These are phyloP conservation scores for Scomber japonicus DNA, from an alignment of 2,113 vertebrate genomes.

Conservation along the genomic window DNA sequence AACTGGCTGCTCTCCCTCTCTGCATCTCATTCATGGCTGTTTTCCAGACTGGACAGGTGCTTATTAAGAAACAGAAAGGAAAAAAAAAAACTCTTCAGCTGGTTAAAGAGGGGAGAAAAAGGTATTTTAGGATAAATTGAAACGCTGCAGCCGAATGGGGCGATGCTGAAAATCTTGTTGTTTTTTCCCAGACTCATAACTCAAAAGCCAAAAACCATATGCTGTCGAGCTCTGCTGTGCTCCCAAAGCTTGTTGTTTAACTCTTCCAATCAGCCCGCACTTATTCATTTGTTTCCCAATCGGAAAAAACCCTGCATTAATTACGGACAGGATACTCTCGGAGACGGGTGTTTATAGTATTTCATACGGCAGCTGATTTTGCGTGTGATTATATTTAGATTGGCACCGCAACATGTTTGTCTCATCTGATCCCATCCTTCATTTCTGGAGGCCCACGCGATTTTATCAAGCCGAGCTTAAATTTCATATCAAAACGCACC, in stretches of 20 bases:
- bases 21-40: slow-evolving; percentile 49
- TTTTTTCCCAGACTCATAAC: slow-evolving; percentile 51
- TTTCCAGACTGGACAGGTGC: slow-evolving; percentile 66
- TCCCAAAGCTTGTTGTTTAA: slow-evolving; percentile 53
- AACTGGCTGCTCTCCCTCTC: slow-evolving; percentile 19
- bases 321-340: slow-evolving; percentile 48
- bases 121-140: slow-evolving; percentile 45
- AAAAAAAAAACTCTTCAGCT: slow-evolving; percentile 39
- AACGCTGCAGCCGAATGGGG: slow-evolving; percentile 30
- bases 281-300: slow-evolving; percentile 48
- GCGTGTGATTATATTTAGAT: slow-evolving; percentile 66
- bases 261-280: slow-evolving; percentile 55
- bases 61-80: slow-evolving; percentile 62
- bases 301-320: slow-evolving; percentile 37
- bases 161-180: slow-evolving; percentile 35
- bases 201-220: slow-evolving; percentile 60
- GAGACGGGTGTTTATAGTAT: slow-evolving; percentile 60
- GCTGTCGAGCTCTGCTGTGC: slow-evolving; percentile 32
- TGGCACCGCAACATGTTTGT: slow-evolving; percentile 41
- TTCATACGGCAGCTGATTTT: slow-evolving; percentile 63
- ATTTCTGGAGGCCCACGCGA: not conserved
- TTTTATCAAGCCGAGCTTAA: slow-evolving; percentile 27
- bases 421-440: slow-evolving; percentile 51
- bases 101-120: slow-evolving; percentile 29
- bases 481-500: slow-evolving; percentile 19